These are phyloP conservation scores for Pimephales promelas DNA, from an alignment of 2,113 vertebrate species.

Conservation along the genomic window DNA sequence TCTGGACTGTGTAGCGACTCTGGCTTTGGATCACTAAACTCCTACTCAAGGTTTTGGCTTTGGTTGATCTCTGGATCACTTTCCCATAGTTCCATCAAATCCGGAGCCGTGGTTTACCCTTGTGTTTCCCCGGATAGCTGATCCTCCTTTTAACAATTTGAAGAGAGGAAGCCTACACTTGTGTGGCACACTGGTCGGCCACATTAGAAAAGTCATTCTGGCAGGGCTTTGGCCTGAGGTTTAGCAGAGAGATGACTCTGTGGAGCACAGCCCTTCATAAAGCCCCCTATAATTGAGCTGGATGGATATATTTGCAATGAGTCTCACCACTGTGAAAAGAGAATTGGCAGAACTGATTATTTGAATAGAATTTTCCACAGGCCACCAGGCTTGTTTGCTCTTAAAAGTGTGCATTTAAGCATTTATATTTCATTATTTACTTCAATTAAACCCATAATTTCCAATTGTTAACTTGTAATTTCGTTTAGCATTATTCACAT, in stretches of 20 bases:
- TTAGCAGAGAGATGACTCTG: constrained; percentile 61
- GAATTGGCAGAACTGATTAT: constrained; percentile 57
- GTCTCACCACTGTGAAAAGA: constrained; percentile 53
- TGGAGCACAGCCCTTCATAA: constrained; percentile 59
- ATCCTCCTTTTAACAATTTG: constrained; percentile 62
- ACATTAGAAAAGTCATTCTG: constrained; percentile 52
- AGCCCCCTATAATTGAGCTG: constrained; percentile 63
- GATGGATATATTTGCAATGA: constrained; percentile 59
- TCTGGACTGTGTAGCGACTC: constrained; percentile 67
- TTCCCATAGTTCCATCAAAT: constrained; percentile 64
- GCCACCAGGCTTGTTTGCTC: constrained; percentile 60
- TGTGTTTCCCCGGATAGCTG: constrained; percentile 53
- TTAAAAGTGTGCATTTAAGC: constrained; percentile 59
- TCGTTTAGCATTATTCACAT: background rate
- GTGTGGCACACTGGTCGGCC: constrained; percentile 54
- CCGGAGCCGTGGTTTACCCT: constrained; percentile 63
- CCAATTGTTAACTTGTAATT: background rate
- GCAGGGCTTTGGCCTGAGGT: constrained; percentile 49
- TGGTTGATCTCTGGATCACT: constrained; percentile 58
- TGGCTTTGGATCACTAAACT: constrained; percentile 57
- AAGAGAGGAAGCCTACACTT: constrained; percentile 53
- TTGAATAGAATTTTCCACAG: constrained; percentile 55
- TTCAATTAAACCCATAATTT: background rate
- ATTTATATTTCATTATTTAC: constrained; percentile 54
- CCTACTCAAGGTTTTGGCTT: constrained; percentile 64